A percentile compares a stretch with the other conserved stretches of the same genome.
Evolutionary conservation across 2,797 vertebrate genomes (phyloP).

Genomic region (Myotis pilosus): DNA sequence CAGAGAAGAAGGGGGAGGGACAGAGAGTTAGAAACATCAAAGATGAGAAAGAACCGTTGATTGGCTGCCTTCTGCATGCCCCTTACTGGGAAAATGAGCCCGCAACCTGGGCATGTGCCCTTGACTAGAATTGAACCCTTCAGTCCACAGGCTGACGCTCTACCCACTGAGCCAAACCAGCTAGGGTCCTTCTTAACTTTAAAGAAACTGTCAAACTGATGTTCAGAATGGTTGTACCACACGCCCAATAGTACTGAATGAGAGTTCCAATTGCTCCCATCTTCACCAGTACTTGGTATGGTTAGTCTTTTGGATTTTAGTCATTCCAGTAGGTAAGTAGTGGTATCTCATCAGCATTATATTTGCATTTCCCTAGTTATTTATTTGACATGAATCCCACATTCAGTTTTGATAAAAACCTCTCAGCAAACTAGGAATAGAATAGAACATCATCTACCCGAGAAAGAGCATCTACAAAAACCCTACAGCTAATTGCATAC

Average conservation of each 20-base stretch:
- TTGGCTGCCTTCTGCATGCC: too few relatives aligned
- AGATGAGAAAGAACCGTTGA: too few relatives aligned
- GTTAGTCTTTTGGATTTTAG: neutral
- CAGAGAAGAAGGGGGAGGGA: too few relatives aligned
- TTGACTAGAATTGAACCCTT: too few relatives aligned
- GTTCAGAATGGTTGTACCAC: neutral
- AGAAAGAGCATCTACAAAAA: neutral
- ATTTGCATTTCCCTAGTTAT: neutral
- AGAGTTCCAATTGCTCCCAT: neutral
- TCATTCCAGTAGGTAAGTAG: neutral
- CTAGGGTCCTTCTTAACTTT: neutral
- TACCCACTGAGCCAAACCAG: too few relatives aligned
- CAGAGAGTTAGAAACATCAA: too few relatives aligned
- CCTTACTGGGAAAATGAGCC: too few relatives aligned
- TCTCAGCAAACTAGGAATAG: neutral
- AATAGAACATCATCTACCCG: neutral
- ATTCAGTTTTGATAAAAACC: slow-evolving; percentile 5
- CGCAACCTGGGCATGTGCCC: too few relatives aligned
- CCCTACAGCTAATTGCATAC: neutral
- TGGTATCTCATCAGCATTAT: neutral
- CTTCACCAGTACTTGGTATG: neutral
- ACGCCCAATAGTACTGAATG: too few relatives aligned
- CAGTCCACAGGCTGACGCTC: too few relatives aligned
- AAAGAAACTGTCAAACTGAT: neutral
- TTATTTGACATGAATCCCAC: neutral